Percentiles rank a stretch among this genome's conserved stretches.
Conservation (phyloP, 2,888 invertebrate species). For the Tuberolachnus salignus region DNA sequence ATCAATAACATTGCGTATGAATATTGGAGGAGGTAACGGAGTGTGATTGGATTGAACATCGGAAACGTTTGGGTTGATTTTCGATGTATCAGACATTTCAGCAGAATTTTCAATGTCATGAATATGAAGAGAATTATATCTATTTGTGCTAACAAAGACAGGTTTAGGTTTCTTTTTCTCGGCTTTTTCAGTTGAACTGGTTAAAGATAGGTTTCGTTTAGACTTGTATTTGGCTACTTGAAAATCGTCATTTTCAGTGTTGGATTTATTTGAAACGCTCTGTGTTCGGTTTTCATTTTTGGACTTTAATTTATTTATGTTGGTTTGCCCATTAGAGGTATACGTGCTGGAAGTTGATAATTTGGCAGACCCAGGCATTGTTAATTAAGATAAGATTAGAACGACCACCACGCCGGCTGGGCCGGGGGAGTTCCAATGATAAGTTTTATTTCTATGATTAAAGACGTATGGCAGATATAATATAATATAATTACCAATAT, state of each 20-base stretch:
- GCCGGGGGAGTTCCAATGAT: neutral
- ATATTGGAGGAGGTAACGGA: neutral
- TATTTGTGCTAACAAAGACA: neutral
- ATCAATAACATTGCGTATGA: neutral
- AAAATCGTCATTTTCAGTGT: conserved; percentile 1
- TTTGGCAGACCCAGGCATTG: neutral
- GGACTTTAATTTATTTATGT: neutral
- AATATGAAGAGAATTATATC: neutral
- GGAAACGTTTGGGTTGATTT: too few relatives aligned
- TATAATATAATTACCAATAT: neutral
- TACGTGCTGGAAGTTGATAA: neutral
- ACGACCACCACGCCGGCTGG: neutral
- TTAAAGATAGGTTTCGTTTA: neutral
- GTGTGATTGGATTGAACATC: neutral
- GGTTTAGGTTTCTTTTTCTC: neutral
- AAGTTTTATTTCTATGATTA: neutral
- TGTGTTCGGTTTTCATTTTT: neutral
- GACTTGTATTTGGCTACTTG: conserved; percentile 13
- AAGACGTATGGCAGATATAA: neutral
- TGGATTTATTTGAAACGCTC: neutral
- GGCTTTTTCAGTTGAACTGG: neutral
- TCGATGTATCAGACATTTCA: neutral
- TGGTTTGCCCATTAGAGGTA: neutral
- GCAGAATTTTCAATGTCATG: neutral
- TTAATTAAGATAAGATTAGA: neutral